Conservation (phyloP, 2,113 vertebrate genomes). For the Siniperca chuatsi region DNA sequence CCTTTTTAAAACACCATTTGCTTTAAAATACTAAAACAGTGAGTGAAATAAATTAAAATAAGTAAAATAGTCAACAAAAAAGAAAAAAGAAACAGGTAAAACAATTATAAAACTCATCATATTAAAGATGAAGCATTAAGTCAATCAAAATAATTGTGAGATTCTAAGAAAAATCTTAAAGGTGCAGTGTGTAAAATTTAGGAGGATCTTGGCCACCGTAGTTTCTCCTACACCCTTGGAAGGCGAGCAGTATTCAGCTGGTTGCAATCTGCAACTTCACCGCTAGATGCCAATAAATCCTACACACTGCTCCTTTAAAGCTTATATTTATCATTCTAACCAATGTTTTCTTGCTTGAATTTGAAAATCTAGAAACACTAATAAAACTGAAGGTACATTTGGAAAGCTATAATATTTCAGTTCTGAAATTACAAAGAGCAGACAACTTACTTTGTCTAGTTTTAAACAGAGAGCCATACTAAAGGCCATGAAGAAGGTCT, state of each 20-base stretch:
- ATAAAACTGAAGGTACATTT: neutral
- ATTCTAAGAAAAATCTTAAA: neutral
- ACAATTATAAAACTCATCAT: neutral
- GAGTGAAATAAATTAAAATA: neutral
- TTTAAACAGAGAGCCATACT: neutral
- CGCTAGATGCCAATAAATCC: no score
- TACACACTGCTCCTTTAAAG: neutral
- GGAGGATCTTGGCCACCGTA: no score
- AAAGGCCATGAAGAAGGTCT: neutral
- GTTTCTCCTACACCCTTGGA: no score
- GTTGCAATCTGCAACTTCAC: no score
- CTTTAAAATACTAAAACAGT: no score
- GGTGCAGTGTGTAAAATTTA: no score
- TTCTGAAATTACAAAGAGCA: neutral
- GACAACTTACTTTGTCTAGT: neutral
- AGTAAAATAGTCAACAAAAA: neutral
- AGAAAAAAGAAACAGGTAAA: neutral
- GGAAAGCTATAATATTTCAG: neutral
- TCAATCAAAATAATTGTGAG: neutral
- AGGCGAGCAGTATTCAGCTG: no score
- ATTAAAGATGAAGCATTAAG: neutral
- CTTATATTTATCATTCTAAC: neutral
- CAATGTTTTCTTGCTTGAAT: neutral
- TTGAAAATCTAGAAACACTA: neutral
- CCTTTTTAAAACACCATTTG: no score